Evolutionary conservation across 2,888 invertebrate species (phyloP).

Genomic region (Meta bourneti): DNA sequence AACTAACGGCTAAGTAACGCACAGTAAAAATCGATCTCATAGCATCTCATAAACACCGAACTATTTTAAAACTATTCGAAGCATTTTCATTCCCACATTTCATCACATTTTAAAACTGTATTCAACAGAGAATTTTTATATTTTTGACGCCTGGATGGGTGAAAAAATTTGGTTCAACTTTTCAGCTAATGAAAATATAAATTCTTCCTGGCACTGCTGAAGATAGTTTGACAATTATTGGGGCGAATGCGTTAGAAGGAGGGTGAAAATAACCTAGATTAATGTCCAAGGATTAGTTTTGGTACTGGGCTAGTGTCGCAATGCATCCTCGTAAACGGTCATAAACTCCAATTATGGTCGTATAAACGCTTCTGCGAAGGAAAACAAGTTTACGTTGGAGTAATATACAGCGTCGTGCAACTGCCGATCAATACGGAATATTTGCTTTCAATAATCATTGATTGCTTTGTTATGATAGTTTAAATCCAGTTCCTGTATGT

Average conservation of each 20-base stretch:
- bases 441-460: background rate
- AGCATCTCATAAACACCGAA: background rate
- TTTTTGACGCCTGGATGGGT: background rate
- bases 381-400: constrained; percentile 56
- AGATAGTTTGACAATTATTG: constrained; percentile 59
- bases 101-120: constrained; percentile 9
- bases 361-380: constrained; percentile 51
- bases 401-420: constrained; percentile 35
- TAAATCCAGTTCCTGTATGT: background rate
- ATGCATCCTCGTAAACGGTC: constrained; percentile 52
- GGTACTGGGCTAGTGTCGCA: constrained; percentile 32
- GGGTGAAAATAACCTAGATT: constrained; percentile 44
- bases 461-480: background rate
- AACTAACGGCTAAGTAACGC: too few relatives aligned
- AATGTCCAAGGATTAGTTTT: constrained; percentile 56
- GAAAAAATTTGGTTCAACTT: background rate
- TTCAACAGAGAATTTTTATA: background rate
- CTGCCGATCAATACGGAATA: constrained; percentile 24
- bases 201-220: constrained; percentile 35
- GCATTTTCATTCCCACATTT: background rate
- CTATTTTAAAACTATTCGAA: background rate
- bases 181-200: constrained; percentile 49
- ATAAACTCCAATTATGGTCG: constrained; percentile 65
- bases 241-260: constrained; percentile 25
- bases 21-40: too few relatives aligned